Evolutionary conservation across 2,797 vertebrate species (phyloP), one percentile per base, ranked within the genome.

Genomic region (Lagodon rhomboides): DNA sequence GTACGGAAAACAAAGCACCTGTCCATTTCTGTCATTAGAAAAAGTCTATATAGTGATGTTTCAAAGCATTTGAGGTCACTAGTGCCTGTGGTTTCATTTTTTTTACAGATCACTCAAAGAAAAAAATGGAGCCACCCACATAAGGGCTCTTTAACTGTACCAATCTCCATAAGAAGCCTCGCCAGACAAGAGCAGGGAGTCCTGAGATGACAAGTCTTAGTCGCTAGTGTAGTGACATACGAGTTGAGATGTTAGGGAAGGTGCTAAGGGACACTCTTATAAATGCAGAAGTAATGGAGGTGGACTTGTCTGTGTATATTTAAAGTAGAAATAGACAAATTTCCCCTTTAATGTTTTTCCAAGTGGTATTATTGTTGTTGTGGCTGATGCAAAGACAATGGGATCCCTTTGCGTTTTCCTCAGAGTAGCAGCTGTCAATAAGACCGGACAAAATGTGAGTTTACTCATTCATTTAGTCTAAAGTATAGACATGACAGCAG

Each of bases 51-150:
- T 38, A 23, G 43, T 68, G 56, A 18, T 71, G 53, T 71, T 77
- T 62, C 41, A 79, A 79, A 67, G 23, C 38, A 73, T 65, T 63
- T 46, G 43, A 59, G 23, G 30, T 58, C 47, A 72, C 25, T 49
- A n/a, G 7, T 55, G 27, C 27, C 55, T 46, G 17, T 68, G 50
- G 56, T 75, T 59, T 12, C 0, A 17, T 12, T 58, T 41, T 53
- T 53, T 41, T 41, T 68, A 2, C 5, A 44, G 18, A 54, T 64
- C 25, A 55, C 63, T 16, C 3, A 22, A 68, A 73, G 54, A 43
- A 65, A 59, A 59, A 67, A 38, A 67, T 68, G 18, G 0, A 53
- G 63, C 55, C 44, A 18, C 44, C 53, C 49, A 60, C 73, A 34
- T 23, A 1, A 70, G 25, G 78, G 59, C 68, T 53, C 38, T 66